A percentile compares a stretch with the other conserved stretches of the same genome.
phyloP scores from a whole-genome alignment of 2,888 invertebrate genomes.

The Iphiclides podalirius region DNA sequence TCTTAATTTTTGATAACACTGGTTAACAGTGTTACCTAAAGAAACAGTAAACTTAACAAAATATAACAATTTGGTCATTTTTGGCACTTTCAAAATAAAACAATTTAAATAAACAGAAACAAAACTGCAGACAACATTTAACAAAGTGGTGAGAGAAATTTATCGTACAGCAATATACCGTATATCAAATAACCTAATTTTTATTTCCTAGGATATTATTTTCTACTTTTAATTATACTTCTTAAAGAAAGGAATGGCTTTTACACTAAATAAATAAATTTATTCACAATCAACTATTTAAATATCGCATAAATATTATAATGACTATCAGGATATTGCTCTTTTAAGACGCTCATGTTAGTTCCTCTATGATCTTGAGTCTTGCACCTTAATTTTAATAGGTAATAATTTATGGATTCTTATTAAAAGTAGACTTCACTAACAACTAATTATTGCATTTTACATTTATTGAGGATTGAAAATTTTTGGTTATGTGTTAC shows the following conservation, averaged over 20 bases:
- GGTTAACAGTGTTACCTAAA: not conserved
- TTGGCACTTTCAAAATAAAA: slow-evolving; percentile 18
- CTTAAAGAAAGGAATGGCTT: slow-evolving; percentile 2
- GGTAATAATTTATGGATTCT: too few relatives aligned
- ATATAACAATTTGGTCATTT: slow-evolving; percentile 1
- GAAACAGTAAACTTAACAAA: slow-evolving; percentile 1
- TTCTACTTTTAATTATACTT: not conserved
- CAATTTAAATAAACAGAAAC: slow-evolving; percentile 1
- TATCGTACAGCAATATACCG: not conserved
- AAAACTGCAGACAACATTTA: not conserved
- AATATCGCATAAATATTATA: slow-evolving; percentile 1
- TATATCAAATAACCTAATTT: not conserved
- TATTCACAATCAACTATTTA: too few relatives aligned
- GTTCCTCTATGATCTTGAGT: too few relatives aligned
- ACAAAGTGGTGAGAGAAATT: not conserved
- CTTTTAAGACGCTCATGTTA: too few relatives aligned
- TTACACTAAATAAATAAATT: not conserved
- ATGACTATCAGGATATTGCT: not conserved
- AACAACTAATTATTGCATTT: too few relatives aligned
- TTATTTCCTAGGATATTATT: not conserved
- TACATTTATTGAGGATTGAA: too few relatives aligned
- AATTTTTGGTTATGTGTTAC: too few relatives aligned
- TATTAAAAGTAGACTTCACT: too few relatives aligned
- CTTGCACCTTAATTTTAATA: too few relatives aligned
- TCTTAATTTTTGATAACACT: not conserved